Base-by-base conservation (phyloP, 2,113 vertebrate genomes). In the Lanius collurio region DNA sequence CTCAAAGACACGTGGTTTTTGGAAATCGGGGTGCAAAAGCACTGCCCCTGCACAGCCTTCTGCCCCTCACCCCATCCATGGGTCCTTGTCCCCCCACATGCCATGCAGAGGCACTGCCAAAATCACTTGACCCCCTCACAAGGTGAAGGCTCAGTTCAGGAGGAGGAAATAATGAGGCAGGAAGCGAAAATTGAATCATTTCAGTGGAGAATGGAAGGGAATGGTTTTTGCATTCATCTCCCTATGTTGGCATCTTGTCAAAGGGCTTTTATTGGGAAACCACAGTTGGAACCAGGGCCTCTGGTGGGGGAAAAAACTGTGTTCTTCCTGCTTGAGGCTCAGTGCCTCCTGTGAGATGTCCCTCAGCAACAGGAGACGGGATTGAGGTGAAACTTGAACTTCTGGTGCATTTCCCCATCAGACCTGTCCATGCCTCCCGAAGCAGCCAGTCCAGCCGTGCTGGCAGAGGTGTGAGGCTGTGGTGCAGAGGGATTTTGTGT, bases 41-140 rank as follows among this genome's bases (percentile, higher is more conserved):
- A 0, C 27, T 56, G 56, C 11, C 3, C 19, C n/a, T 2, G 5
- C 76, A 42, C 30, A 44, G 31, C n/a, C 5, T 1, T 1, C 15
- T 53, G 20, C 21, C 26, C 79, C 30, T 23, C 0, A 0, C 0
- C 2, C 49, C 0, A 0, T 22, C 28, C 0, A 0, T 0, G 1
- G 19, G 37, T 21, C 63, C 37, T 42, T 1, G 1, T 67, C 8
- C 15, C 28, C 7, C 26, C 1, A 0, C 0, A 0, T 7, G 53
- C 13, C 4, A 2, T 0, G 1, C 39, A 30, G 28, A 30, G 55
- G 18, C 37, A 22, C 24, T 5, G 5, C 57, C 47, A 64, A 39
- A 79, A 31, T 33, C 7, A 1, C 44, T 23, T 35, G 39, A 56
- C 24, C 23, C 19, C 10, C 30, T 70, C 30, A 28, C 35, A 39